Evolutionary conservation across 92 coral and sea anemone species (phyloP), one percentile per base, ranked within the genome.

Genomic region (Hydrozoanthus gracilis): DNA sequence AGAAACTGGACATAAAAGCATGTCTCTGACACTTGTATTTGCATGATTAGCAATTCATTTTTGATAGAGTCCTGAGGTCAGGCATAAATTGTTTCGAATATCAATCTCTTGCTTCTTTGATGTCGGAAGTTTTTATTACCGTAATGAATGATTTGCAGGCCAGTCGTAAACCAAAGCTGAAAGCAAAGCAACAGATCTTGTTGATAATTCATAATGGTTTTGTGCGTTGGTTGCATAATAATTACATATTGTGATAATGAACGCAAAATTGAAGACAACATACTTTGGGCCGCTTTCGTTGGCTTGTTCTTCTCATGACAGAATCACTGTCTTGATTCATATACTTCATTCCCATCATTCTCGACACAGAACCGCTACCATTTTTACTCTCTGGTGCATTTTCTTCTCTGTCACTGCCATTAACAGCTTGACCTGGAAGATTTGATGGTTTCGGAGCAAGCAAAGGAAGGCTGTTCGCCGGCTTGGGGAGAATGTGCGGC

Each of bases 211-310:
- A 65, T 80, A 9, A 77, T 58, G 52, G 85, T 65, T 62, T 12
- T 75, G 6, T 55, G 47, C 44, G 80, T 6, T 80, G 69, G 85
- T 80, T 80, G 85, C 85, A 80, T 80, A 79, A 79, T 79, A 79
- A 94, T 94, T 89, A 76, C 91, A 94, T 89, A 84, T 94, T 88
- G 89, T 87, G 93, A 86, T 88, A 85, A 91, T 89, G 90, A 83
- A 92, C 75, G 73, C 89, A 87, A 95, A 88, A 86, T 52, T 66
- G 72, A 87, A 87, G 82, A 70, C 79, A 87, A 93, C 99, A 93
- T 97, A 97, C 99, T 97, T 97, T 97, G 4, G 98, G 91, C 78
- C 99, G 95, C 89, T 97, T 97, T 76, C 99, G 94, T 77, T 97
- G 99, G 79, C 99, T 97, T 50, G 98, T 97, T 73, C 99, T 84